phyloP scores from a whole-genome alignment of 1,140 invertebrate genomes.

The Sesamia nonagrioides region DNA sequence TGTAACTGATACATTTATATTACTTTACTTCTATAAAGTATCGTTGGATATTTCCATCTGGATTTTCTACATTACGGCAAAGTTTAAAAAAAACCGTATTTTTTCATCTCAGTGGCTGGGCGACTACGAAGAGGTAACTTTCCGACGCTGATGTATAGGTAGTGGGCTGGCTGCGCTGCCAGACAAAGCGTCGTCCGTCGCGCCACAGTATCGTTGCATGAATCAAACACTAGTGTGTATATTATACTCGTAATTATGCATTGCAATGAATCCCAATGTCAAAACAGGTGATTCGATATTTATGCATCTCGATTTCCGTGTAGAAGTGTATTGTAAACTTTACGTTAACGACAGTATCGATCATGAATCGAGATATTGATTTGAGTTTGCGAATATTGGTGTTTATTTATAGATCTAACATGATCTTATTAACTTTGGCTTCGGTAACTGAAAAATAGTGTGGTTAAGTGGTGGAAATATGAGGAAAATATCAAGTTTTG shows the following conservation, averaged over 20 bases:
- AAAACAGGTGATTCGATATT: constrained; percentile 63
- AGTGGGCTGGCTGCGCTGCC: constrained; percentile 47
- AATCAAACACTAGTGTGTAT: constrained; percentile 52
- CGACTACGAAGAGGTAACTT: constrained; percentile 53
- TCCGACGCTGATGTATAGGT: constrained; percentile 53
- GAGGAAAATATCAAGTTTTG: too few relatives aligned
- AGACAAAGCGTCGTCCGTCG: constrained; percentile 68
- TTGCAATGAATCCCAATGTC: constrained; percentile 65
- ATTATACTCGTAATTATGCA: constrained; percentile 53
- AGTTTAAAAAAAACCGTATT: too few relatives aligned
- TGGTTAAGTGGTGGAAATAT: too few relatives aligned
- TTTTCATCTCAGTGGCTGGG: constrained; percentile 41
- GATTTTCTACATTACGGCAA: too few relatives aligned
- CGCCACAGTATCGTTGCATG: constrained; percentile 52
- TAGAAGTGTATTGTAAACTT: constrained; percentile 28
- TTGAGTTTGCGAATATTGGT: neutral
- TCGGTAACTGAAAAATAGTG: too few relatives aligned
- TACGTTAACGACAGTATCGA: constrained; percentile 14
- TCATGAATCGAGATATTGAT: neutral
- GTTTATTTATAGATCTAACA: neutral
- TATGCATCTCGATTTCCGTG: constrained; percentile 31
- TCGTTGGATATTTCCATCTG: too few relatives aligned
- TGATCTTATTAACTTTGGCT: too few relatives aligned
- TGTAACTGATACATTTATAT: too few relatives aligned
- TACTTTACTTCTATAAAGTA: too few relatives aligned